Evolutionary conservation across 2,888 invertebrate species (phyloP), one percentile per base, ranked within the genome.

Genomic region (Odontomyia ornata): DNA sequence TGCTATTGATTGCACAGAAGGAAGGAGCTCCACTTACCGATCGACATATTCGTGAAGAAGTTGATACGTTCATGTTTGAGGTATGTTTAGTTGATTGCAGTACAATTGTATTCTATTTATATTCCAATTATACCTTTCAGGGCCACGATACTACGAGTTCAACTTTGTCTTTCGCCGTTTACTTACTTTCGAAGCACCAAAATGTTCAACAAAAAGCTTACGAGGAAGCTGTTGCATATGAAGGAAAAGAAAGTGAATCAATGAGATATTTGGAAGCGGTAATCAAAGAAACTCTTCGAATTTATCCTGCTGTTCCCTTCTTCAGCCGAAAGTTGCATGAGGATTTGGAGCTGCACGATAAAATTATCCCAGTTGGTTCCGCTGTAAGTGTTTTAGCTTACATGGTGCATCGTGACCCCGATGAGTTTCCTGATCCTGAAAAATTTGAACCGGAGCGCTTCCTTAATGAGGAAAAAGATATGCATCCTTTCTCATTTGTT

Each of bases 11-110:
- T 43, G 84, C 87, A 3, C 88, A 88, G 78, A 83, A 85, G 79
- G 86, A 87, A 77, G 87, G 87, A 7, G 83, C 82, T 28, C 82
- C 84, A 4, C 81, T 89, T 25, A 87, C 84, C 0, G 87, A 88
- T 79, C 82, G 85, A 30, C 89, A 90, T 75, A 87, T 90, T 69
- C 85, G 89, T 72, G 89, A 89, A 81, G 89, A 90, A 83, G 88
- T 89, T 11, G 89, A 90, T 80, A 90, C 90, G 0, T 89, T 90
- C 80, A 88, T 90, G 88, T 90, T 90, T 81, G 89, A 88, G 81
- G 73, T 77, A 77, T 2, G 78, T 27, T 43, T 43, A 13, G 7
- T 43, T 43, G 7, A 43, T 13, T 43, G 7, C 43, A 9, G 43
- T 43, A 43, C 7, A n/a, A n/a, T n/a, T 46, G 11, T 46, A 46